Base-by-base conservation (phyloP, 2,113 vertebrate species). In the Gobius niger region DNA sequence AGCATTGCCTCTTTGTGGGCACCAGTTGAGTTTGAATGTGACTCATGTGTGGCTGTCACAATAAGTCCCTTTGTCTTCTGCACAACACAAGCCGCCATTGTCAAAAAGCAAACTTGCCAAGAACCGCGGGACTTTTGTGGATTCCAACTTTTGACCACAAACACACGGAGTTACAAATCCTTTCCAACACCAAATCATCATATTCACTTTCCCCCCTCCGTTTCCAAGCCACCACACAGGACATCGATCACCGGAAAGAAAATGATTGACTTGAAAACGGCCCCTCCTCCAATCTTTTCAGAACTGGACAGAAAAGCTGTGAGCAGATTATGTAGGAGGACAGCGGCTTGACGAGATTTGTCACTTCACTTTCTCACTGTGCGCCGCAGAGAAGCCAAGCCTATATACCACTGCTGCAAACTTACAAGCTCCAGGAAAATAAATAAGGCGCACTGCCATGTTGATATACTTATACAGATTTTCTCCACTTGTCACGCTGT, bases 301-400 rank as follows among this genome's bases (percentile, higher is more conserved):
- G 57, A 15, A 59, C 64, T 44, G 81, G 83, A 85, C 81, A 77
- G 67, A 72, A 79, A 78, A 82, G 75, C 76, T 87, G 86, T 86
- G 85, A 85, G 71, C 70, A 79, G 78, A 82, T 84, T 85, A 84
- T 81, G 84, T 87, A 71, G 85, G 85, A 84, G 82, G 82, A 83
- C 80, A 84, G 72, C 65, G 1, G 75, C 66, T 74, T 85, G 83
- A 88, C 73, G 73, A 77, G 82, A 85, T 85, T 83, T 82, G 86
- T 88, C 86, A 80, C 65, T 78, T 86, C 83, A 74, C 76, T 73
- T 70, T 83, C 74, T 66, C 63, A 12, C 18, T 44, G 54, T 62
- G 66, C 65, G 60, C 63, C 79, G 70, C 59, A 40, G 6, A 40
- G 46, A 24, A 67, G 34, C 18, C 66, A 24, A 64, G 34, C 18